Evolutionary conservation across 37 sponge, comb jelly and placozoan genomes (phyloP), one percentile per base, ranked within the genome.

Genomic region (Trichoplax adhaerens): DNA sequence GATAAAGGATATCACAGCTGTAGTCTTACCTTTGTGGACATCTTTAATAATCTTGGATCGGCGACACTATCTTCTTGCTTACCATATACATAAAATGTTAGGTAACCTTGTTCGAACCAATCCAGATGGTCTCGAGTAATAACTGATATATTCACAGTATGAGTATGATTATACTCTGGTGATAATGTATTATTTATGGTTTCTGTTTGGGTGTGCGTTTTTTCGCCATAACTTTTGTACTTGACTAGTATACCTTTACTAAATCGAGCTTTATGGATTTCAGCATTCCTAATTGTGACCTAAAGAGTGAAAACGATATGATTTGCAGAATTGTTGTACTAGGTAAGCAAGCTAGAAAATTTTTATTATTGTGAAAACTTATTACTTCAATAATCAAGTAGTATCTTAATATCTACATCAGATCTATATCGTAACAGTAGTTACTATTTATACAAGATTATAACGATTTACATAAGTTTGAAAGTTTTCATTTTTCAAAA

Each of bases 31-130:
- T 76, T 78, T 5, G 79, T 78, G 4, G 79, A 54, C 73, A 78
- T 10, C 56, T 75, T 59, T 54, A 48, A 29, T 47, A 75, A 56
- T 62, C 58, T 6, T 3, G 29, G 58, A 58, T 73, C 72, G 64
- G 58, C 12, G 48, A 49, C 62, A 47, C 56, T n/a, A 55, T 78
- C 73, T 3, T 29, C 73, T 58, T 78, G 79, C 48, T 55, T 54
- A 55, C 73, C 79, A 55, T 78, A 78, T 8, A 78, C 74, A 3
- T 51, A 53, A 58, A 78, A 72, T 47, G 73, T 74, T 12, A 78
- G 72, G 12, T 66, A 78, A 2, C 60, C 56, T 29, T 65, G 52
- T 46, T 72, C 72, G 54, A 78, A 78, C 55, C 50, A 78, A 3
- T 78, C 73, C 53, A 78, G 65, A 69, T 56, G 52, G 47, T 72